phyloP scores from a whole-genome alignment of 64 coral and sea anemone genomes.

The Cladopsammia gracilis region DNA sequence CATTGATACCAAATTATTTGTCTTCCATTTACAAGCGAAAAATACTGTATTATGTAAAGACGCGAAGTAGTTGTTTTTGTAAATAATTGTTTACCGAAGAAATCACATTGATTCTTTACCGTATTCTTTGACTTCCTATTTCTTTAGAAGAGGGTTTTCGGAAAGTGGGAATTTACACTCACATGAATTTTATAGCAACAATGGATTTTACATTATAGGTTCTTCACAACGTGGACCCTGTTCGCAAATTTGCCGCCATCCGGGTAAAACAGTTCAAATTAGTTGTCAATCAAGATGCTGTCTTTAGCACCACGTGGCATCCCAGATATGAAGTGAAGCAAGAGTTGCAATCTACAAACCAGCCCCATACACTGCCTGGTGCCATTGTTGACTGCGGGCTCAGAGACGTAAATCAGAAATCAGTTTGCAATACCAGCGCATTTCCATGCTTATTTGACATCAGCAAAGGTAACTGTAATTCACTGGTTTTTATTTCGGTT shows the following conservation, averaged over 20 bases:
- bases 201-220: background rate
- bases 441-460: constrained; percentile 58
- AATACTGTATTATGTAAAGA: no score
- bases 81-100: no score
- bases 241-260: constrained; percentile 89
- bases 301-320: constrained; percentile 35
- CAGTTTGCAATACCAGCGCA: background rate
- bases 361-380: constrained; percentile 13
- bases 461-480: constrained; percentile 18
- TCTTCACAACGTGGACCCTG: constrained; percentile 92
- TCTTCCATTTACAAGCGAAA: no score
- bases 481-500: background rate
- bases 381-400: constrained; percentile 53
- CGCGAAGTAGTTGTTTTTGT: no score
- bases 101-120: no score
- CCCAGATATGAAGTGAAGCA: constrained; percentile 18
- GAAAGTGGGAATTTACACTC: no score
- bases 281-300: constrained; percentile 47
- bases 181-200: no score
- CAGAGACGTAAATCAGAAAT: background rate
- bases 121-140: no score
- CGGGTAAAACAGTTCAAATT: constrained; percentile 59
- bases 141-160: no score
- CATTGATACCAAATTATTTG: no score
- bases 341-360: background rate